Evolutionary conservation across 1,140 invertebrate genomes (phyloP).

Genomic region (Pseudomyrmex sp.): DNA sequence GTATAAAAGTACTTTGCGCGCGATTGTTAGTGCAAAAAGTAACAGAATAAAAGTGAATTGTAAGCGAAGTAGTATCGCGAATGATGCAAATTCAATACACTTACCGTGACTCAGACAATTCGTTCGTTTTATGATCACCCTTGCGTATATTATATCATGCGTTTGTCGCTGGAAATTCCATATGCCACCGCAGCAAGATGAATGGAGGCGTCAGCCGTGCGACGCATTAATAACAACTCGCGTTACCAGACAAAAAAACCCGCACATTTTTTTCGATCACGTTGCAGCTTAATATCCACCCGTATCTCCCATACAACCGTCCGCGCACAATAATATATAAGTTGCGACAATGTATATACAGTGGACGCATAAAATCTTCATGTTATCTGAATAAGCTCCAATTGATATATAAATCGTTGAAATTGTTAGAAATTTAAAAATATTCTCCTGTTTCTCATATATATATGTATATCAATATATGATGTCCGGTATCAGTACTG

Average conservation of each 20-base stretch:
- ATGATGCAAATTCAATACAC: constrained; percentile 44
- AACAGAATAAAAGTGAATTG: constrained; percentile 12
- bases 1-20: background rate
- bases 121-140: constrained; percentile 41
- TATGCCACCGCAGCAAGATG: constrained; percentile 33
- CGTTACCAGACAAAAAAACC: background rate
- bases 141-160: constrained; percentile 49
- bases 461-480: too few species aligned
- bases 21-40: background rate
- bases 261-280: constrained; percentile 45
- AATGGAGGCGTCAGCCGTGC: constrained; percentile 42
- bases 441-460: too few species aligned
- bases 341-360: background rate
- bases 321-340: background rate
- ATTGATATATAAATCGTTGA: background rate
- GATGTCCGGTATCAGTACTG: background rate
- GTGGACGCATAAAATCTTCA: background rate
- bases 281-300: constrained; percentile 41
- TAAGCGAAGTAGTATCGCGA: background rate
- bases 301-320: background rate
- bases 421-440: background rate
- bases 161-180: constrained; percentile 53
- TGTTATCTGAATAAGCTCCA: background rate
- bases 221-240: constrained; percentile 46
- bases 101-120: constrained; percentile 25